Evolutionary conservation across 37 sponge, comb jelly and placozoan species (phyloP), one percentile per base, ranked within the genome.

Genomic region (Ephydatia muelleri): DNA sequence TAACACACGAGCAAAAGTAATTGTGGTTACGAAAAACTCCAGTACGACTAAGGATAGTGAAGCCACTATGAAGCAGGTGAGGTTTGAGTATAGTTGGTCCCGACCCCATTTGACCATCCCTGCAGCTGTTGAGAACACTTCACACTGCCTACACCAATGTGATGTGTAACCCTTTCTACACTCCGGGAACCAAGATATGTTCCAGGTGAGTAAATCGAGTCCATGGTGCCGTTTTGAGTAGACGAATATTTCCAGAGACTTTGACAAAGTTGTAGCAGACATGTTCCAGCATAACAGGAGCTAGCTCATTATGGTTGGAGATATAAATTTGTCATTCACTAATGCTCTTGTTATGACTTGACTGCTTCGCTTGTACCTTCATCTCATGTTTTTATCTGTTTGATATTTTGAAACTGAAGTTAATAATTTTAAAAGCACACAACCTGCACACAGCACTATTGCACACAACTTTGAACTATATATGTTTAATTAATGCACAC

Each of bases 141-240:
- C 99, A 99, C 83, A 64, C 77, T 9, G 95, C 97, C 0, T 99
- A 99, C 82, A 80, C 83, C 4, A 88, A 93, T 16, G 89, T 95
- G 81, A 70, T 99, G 65, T 91, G 82, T 36, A 99, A 99, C 68
- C 97, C 99, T 23, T 99, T 99, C 84, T 96, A 99, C 83, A 76
- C 79, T 21, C 97, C 95, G 11, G 95, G 95, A 48, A 85, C 92
- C 12, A 91, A 92, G 71, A 97, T 97, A 27, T 82, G 70, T n/a
- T 95, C 95, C 66, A 83, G 83, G 93, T 93, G 71, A 85, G 93
- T 67, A n/a, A 3, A 35, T 32, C 64, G 25, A 38, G 36, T 0
- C 69, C n/a, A 47, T 32, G 8, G 32, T 9, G 19, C 27, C 38
- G 27, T 48, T 47, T 5, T 48, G 4, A 77, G 6, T 47, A 43